Evolutionary conservation across 2,888 invertebrate genomes (phyloP), one percentile per base, ranked within the genome.

Genomic region (Drosophila flavopinicola): DNA sequence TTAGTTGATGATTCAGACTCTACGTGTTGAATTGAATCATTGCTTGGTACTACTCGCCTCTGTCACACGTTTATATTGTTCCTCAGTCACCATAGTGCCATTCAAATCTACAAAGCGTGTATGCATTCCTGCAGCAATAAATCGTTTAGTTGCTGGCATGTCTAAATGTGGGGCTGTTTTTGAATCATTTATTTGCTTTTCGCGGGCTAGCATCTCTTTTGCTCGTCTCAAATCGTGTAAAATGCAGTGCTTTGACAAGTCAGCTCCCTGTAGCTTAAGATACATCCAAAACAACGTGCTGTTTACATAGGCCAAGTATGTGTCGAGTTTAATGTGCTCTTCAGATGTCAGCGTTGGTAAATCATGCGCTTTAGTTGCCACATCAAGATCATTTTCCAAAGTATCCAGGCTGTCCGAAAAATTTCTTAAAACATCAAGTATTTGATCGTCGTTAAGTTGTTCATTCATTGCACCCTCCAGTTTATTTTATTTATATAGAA

Each of bases 251-350:
- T 76, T 75, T 0, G 71, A 33, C 5, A 66, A n/a, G 37, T 83
- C 66, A 3, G 15, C 30, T 23, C 80, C 85, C 11, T 63, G 63
- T 1, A 83, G 20, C 52, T 74, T 83, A 1, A 76, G 39, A 15
- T 70, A 41, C 47, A 83, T 83, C 71, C 76, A 85, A 44, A 54
- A 83, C 9, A 83, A 41, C 1, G 85, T 76, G 58, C 74, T 78
- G 13, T 49, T 74, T 1, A 44, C 35, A 44, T 83, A 85, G 0
- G 59, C 32, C 25, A 79, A 17, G 30, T 76, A 83, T 2, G 56
- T 74, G 13, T 83, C 83, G 4, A 83, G 44, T 33, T 83, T 72
- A 1, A 83, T 76, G 11, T 65, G 48, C 2, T 70, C 79, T 10
- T 78, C 61, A 1, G 23, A 24, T 2, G 15, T 25, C 13, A 82